phyloP scores from a whole-genome alignment of 2,113 vertebrate species.

The Phalacrocorax pelagicus region DNA sequence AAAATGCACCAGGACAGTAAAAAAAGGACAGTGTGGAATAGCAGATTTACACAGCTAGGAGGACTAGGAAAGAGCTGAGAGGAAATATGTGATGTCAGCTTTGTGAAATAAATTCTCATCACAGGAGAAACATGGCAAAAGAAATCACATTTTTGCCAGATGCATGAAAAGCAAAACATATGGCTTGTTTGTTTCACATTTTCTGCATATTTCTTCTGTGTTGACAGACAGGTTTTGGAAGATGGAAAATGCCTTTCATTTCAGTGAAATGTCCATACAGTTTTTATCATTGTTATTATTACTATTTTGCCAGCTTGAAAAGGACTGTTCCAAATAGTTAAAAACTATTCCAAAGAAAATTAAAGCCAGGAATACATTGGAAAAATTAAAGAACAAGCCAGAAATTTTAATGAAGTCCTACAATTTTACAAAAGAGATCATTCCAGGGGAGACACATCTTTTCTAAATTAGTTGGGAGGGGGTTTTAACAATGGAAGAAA shows the following conservation, averaged over 20 bases:
- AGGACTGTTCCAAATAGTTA: neutral
- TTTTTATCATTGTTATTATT: neutral
- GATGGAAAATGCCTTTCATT: conserved; percentile 38
- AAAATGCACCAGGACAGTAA: neutral
- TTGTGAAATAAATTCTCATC: conserved; percentile 51
- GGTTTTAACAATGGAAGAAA: neutral
- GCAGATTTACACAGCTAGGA: neutral
- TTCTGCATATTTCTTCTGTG: conserved; percentile 44
- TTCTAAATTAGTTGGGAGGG: neutral
- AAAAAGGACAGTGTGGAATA: neutral
- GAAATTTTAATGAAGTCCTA: neutral
- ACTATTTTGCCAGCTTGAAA: neutral
- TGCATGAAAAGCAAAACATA: conserved; percentile 64
- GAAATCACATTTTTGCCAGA: conserved; percentile 55
- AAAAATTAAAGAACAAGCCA: neutral
- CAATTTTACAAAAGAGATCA: neutral
- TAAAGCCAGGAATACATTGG: neutral
- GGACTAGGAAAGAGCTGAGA: neutral
- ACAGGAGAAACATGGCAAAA: conserved; percentile 48
- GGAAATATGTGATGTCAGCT: conserved; percentile 19
- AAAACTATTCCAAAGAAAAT: neutral
- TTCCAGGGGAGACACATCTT: neutral
- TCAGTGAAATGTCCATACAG: neutral
- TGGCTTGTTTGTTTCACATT: conserved; percentile 57
- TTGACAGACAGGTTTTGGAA: conserved; percentile 39